These are phyloP conservation scores for Oxyura jamaicensis DNA, from an alignment of 2,113 vertebrate species.

Conservation along the genomic window DNA sequence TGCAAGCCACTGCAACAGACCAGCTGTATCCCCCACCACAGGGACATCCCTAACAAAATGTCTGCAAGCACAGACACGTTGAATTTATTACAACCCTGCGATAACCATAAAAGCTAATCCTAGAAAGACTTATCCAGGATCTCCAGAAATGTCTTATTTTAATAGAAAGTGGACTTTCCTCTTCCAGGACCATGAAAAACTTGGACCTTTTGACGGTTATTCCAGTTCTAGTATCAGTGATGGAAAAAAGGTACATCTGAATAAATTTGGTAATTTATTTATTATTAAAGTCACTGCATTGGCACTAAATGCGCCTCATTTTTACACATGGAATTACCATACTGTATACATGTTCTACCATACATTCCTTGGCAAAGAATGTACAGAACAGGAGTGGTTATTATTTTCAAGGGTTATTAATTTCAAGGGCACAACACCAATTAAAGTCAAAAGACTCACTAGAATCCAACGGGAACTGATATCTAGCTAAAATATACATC, in stretches of 20 bases:
- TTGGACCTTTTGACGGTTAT: neutral
- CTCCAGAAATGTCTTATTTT: neutral
- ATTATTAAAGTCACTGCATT: neutral
- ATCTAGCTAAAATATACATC: neutral
- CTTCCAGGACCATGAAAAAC: neutral
- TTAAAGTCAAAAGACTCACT: neutral
- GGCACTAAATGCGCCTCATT: neutral
- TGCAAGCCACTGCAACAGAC: neutral
- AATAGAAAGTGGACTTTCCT: neutral
- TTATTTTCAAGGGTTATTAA: constrained; percentile 14
- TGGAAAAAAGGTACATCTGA: neutral
- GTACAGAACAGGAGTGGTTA: neutral
- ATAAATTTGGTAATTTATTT: neutral
- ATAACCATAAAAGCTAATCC: neutral
- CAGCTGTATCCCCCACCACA: neutral
- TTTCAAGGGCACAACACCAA: constrained; percentile 1
- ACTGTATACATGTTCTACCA: neutral
- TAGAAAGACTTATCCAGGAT: neutral
- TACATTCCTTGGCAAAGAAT: neutral
- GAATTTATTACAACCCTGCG: neutral
- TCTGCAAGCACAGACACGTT: neutral
- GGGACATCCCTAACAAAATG: neutral
- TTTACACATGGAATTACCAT: neutral
- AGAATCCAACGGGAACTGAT: neutral
- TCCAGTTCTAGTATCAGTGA: neutral